Conservation (phyloP, 2,113 vertebrate species). For the Chiloscyllium plagiosum region DNA sequence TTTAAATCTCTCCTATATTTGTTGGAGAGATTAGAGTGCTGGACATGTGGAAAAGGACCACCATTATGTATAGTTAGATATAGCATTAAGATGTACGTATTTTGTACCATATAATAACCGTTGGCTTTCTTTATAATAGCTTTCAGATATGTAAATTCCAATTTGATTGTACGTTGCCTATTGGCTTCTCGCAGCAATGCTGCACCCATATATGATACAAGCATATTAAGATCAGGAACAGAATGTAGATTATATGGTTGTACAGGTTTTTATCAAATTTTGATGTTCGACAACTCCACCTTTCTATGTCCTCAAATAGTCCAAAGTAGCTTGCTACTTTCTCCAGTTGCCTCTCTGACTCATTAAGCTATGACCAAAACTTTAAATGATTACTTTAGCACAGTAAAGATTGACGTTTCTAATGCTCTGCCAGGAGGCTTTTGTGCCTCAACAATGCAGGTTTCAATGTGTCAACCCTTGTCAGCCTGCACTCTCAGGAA, state of each 20-base stretch:
- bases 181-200: neutral
- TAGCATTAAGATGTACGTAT: neutral
- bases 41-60: neutral
- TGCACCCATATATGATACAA: too few species aligned
- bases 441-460: neutral
- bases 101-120: neutral
- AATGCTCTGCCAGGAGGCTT: neutral
- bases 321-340: neutral
- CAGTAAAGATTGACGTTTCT: neutral
- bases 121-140: neutral
- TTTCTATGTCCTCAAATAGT: too few species aligned
- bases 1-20: too few species aligned
- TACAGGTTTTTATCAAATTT: too few species aligned
- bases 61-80: neutral
- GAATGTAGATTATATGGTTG: neutral
- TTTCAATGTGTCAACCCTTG: neutral
- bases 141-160: neutral
- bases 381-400: neutral
- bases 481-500: neutral
- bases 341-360: neutral
- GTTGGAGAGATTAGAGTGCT: neutral
- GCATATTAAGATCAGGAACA: neutral
- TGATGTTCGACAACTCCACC: too few species aligned
- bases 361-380: neutral
- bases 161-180: neutral